Percentiles rank a stretch among this genome's conserved stretches.
Evolutionary conservation across 2,113 vertebrate species (phyloP).

Genomic region (Crotalus viridis): DNA sequence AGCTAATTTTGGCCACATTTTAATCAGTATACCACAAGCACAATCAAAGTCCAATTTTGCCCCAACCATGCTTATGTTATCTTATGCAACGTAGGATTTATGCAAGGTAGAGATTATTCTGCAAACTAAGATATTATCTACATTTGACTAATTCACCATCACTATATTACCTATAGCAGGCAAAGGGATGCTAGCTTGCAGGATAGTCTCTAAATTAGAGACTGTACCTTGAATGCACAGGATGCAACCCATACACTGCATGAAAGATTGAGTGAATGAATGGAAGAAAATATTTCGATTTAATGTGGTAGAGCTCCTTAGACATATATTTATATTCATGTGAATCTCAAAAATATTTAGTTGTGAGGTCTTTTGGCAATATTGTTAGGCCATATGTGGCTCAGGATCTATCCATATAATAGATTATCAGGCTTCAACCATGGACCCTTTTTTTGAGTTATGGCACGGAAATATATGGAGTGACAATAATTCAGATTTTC

Average conservation of each 20-base stretch:
- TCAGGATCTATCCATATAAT: not conserved
- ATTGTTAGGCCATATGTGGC: not conserved
- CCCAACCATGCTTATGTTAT: not conserved
- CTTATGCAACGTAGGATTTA: not conserved
- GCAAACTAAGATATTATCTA: not conserved
- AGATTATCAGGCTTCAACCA: not conserved
- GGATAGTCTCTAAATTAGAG: not conserved
- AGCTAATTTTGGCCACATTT: not conserved
- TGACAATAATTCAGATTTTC: not conserved
- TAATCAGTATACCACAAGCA: not conserved
- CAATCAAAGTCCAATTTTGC: not conserved
- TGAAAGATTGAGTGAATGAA: not conserved
- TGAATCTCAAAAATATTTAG: not conserved
- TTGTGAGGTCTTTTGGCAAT: not conserved
- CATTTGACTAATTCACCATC: not conserved
- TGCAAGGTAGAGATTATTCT: not conserved
- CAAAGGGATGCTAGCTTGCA: not conserved
- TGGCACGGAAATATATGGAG: not conserved
- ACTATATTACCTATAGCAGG: not conserved
- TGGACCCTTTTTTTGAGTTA: not conserved
- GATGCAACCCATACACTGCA: not conserved
- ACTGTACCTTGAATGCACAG: not conserved
- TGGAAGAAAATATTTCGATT: not conserved
- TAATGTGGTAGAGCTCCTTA: not conserved
- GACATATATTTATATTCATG: not conserved